phyloP scores from a whole-genome alignment of 1,140 invertebrate genomes.

The Hypothenemus hampei region DNA sequence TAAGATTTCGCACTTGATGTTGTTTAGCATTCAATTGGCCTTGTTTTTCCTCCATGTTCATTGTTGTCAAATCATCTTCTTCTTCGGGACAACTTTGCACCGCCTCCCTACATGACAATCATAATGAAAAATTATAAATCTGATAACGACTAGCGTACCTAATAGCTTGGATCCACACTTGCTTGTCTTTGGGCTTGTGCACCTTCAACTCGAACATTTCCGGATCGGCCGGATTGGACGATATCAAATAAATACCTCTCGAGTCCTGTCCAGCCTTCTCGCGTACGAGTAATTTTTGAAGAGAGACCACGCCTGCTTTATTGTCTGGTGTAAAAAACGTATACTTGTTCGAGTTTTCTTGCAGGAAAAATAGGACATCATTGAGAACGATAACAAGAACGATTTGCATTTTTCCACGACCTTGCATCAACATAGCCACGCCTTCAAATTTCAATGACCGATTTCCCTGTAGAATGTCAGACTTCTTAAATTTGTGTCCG shows the following conservation, averaged over 20 bases:
- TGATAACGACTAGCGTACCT: constrained; percentile 49
- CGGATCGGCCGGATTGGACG: constrained; percentile 76
- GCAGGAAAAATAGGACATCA: constrained; percentile 86
- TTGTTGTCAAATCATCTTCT: constrained; percentile 53
- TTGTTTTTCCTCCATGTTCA: constrained; percentile 69
- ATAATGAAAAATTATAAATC: background rate
- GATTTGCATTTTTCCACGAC: constrained; percentile 74
- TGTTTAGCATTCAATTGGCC: constrained; percentile 65
- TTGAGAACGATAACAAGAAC: constrained; percentile 84
- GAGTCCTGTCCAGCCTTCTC: constrained; percentile 90
- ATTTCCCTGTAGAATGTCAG: constrained; percentile 80
- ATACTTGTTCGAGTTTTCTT: constrained; percentile 80
- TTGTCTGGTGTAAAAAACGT: constrained; percentile 82
- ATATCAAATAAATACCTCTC: constrained; percentile 83
- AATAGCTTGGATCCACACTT: constrained; percentile 82
- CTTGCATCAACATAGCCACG: constrained; percentile 76
- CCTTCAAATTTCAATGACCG: constrained; percentile 84
- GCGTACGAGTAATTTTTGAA: constrained; percentile 84
- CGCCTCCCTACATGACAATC: constrained; percentile 48
- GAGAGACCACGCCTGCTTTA: constrained; percentile 83
- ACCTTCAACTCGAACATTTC: constrained; percentile 96
- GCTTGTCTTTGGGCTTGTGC: constrained; percentile 80
- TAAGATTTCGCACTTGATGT: constrained; percentile 64
- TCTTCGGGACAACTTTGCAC: constrained; percentile 66
- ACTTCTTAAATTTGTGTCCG: constrained; percentile 87